Evolutionary conservation across 2,888 invertebrate species (phyloP), one percentile per base, ranked within the genome.

Genomic region (Spicauda simplicius): DNA sequence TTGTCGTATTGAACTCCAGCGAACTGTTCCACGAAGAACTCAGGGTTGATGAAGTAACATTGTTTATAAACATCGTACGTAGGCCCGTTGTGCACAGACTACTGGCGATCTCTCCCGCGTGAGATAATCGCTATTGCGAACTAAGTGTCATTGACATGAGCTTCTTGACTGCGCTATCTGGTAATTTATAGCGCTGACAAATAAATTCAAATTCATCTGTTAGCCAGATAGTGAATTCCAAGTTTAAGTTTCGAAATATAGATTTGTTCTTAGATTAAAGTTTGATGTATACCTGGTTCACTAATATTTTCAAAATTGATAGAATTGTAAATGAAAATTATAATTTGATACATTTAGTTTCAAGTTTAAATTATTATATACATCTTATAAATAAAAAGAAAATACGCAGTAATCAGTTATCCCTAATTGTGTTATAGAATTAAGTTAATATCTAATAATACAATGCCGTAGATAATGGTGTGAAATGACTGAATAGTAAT

Each of bases 401-500:
- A 2, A 5, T 25, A 25, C 2, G 25, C 3, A 25, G 25, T 25
- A 25, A 25, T 25, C 25, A 25, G 25, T 25, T 25, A 25, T 25
- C 25, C 25, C 33, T 62, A 62, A 37, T 45, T 61, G 8, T 16
- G 41, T 41, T 16, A 45, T 37, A 16, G 6, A 41, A 62, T n/a
- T 14, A 62, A 62, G 53, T 54, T 54, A 37, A 18, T n/a, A 41
- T 16, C 16, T 25, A 41, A 37, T 20, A 37, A 41, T 41, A 64
- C 64, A 64, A 64, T 58, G 52, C 64, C 58, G 57, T 64, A 16
- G 16, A 57, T 7, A 57, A 52, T 57, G 20, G 57, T 52, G 50
- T 64, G 25, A 64, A 58, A 64, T 53, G 16, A 18, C 41, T 58
- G 58, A 58, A 58, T 58, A 58, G 55, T 41, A 58, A 64, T 64